Percentiles rank a stretch among this genome's conserved stretches.
These are phyloP conservation scores for Osmoderma eremita DNA, from an alignment of 2,888 invertebrate species.

Conservation along the genomic window DNA sequence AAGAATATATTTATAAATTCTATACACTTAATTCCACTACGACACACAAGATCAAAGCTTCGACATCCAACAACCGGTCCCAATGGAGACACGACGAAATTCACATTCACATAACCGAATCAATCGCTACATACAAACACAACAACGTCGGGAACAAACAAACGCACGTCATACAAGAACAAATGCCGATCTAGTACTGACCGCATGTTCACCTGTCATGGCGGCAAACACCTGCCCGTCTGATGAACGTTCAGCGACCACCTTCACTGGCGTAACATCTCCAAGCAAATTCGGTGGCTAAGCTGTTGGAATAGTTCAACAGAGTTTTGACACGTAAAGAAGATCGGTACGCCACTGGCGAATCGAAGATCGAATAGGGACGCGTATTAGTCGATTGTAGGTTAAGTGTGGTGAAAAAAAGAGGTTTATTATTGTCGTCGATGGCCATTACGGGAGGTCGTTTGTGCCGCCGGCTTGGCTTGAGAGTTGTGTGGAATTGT, in stretches of 20 bases:
- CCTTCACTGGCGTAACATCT: too few relatives aligned
- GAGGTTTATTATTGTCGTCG: conserved; percentile 6
- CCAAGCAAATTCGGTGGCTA: too few relatives aligned
- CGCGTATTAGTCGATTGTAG: neutral
- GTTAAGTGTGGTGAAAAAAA: neutral
- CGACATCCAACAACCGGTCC: too few relatives aligned
- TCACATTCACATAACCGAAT: conserved; percentile 7
- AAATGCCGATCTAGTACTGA: conserved; percentile 49
- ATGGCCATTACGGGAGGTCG: neutral
- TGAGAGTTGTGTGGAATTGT: neutral
- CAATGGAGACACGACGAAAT: neutral
- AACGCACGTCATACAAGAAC: conserved; percentile 37
- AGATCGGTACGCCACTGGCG: conserved; percentile 2
- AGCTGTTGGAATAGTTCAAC: neutral
- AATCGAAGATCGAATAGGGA: neutral
- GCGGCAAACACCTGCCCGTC: conserved; percentile 56
- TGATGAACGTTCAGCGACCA: too few relatives aligned
- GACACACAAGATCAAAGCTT: neutral
- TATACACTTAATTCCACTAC: conserved; percentile 1
- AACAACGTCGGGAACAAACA: conserved; percentile 1
- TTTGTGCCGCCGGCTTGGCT: neutral
- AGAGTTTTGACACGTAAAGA: too few relatives aligned
- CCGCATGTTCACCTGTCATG: conserved; percentile 55
- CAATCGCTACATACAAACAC: neutral
- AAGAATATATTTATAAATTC: neutral